A percentile compares a stretch with the other conserved stretches of the same genome.
phyloP scores from a whole-genome alignment of 2,797 vertebrate genomes.

The Gobionotothen gibberifrons region DNA sequence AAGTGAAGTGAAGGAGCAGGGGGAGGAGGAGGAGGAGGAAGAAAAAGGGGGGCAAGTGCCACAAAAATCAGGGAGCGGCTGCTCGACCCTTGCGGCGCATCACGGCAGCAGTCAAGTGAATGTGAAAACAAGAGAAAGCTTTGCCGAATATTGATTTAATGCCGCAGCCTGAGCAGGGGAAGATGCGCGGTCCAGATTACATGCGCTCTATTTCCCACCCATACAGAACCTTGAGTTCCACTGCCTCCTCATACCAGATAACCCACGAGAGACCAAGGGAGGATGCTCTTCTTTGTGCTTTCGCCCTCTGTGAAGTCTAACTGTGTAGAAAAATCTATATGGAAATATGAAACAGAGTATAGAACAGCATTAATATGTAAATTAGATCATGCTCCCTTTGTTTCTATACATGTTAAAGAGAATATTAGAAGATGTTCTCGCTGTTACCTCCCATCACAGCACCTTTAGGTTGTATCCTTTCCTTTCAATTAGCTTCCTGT shows the following conservation, averaged over 20 bases:
- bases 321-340: conserved; percentile 54
- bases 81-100: conserved; percentile 87
- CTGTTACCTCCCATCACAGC: conserved; percentile 28
- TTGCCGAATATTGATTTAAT: conserved; percentile 96
- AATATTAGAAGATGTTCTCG: conserved; percentile 18
- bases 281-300: conserved; percentile 64
- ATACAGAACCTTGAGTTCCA: conserved; percentile 86
- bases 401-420: conserved; percentile 27
- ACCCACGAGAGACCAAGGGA: conserved; percentile 49
- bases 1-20: conserved; percentile 68
- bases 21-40: conserved; percentile 36
- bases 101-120: conserved; percentile 92
- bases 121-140: conserved; percentile 91
- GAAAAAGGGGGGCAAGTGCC: conserved; percentile 70
- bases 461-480: conserved; percentile 29
- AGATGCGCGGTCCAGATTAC: conserved; percentile 90
- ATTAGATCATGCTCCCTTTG: conserved; percentile 37
- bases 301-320: conserved; percentile 57
- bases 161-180: conserved; percentile 88
- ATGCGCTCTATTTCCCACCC: conserved; percentile 91
- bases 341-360: conserved; percentile 28
- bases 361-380: conserved; percentile 49
- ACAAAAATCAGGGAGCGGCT: conserved; percentile 84
- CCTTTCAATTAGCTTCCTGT: conserved; percentile 56
- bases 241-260: conserved; percentile 80